Base-by-base conservation (phyloP, 2,797 vertebrate genomes). In the Oceanodroma leucorhoa region DNA sequence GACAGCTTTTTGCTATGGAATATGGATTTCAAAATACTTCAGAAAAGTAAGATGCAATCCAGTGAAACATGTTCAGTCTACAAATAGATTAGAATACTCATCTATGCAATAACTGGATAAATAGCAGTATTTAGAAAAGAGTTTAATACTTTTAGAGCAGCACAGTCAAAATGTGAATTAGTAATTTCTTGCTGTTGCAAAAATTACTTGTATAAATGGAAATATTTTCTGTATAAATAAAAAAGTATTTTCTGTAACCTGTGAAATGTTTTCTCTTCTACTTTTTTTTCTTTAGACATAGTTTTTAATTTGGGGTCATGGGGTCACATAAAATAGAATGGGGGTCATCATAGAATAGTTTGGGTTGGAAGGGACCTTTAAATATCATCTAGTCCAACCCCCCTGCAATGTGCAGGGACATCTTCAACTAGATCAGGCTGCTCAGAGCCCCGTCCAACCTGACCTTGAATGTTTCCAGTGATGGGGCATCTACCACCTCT, bases 51-150 rank as follows among this genome's bases (percentile, higher is more conserved):
- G 6, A 67, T 71, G 22, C 6, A 83, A 67, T 64, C 7, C 29
- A 78, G 9, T 40, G 60, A 87, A 94, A 62, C 26, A 8, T 8
- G 7, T 64, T 23, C 23, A 65, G 12, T 62, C 24, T 77, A 36
- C 26, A 70, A 26, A 75, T 78, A 83, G 26, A 43, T 73, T 67
- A 83, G 24, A 93, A 93, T 64, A 51, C 1, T 90, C 36, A 41
- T 60, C 24, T 67, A 16, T 45, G 43, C 5, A 62, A 67, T 41
- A 77, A 48, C 11, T 48, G 19, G 9, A 14, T 67, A 91, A 93
- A 83, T 86, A 83, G 50, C 7, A 30, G 10, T 40, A 34, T 83
- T 91, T 83, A 81, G n/a, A 77, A 88, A 83, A 81, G n/a, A 73
- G 8, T 62, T 85, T 66, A 14, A 41, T 58, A 20, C 10, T 51